Conservation (phyloP, 1,140 invertebrate species). For the Drosophila truncata region DNA sequence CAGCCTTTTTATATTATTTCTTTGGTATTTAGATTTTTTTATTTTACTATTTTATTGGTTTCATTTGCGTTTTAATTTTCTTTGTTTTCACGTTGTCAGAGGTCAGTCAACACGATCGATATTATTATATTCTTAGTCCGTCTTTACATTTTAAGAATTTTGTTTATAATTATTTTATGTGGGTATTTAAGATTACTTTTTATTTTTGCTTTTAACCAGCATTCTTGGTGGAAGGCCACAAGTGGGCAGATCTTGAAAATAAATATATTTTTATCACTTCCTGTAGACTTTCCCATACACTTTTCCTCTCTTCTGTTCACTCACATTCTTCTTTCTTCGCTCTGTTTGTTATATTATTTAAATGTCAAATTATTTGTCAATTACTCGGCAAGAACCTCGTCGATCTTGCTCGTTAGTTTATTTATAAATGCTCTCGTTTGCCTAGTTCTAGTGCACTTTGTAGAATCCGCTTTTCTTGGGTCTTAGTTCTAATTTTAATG, state of each 20-base stretch:
- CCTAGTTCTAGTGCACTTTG: neutral
- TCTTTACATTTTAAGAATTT: neutral
- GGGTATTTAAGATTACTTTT: neutral
- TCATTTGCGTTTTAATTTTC: slow-evolving; percentile 9
- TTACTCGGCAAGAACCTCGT: slow-evolving; percentile 10
- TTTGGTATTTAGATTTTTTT: neutral
- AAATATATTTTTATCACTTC: slow-evolving; percentile 1
- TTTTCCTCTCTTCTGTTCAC: neutral
- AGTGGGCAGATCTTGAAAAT: neutral
- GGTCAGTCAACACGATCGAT: slow-evolving; percentile 7
- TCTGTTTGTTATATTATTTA: neutral
- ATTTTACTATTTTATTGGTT: neutral
- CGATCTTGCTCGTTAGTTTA: slow-evolving; percentile 16
- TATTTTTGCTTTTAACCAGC: neutral
- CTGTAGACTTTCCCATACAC: neutral
- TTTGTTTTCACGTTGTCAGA: slow-evolving; percentile 3
- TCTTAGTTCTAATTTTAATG: slow-evolving; percentile 2
- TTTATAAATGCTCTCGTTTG: slow-evolving; percentile 24
- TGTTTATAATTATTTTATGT: neutral
- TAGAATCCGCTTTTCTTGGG: neutral
- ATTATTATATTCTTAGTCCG: slow-evolving; percentile 1
- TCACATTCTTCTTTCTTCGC: neutral
- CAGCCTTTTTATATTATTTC: neutral
- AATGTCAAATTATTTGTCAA: slow-evolving; percentile 3
- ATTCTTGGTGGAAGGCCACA: neutral